Conservation (phyloP, 2,113 vertebrate species). For the Hypanus sabinus region DNA sequence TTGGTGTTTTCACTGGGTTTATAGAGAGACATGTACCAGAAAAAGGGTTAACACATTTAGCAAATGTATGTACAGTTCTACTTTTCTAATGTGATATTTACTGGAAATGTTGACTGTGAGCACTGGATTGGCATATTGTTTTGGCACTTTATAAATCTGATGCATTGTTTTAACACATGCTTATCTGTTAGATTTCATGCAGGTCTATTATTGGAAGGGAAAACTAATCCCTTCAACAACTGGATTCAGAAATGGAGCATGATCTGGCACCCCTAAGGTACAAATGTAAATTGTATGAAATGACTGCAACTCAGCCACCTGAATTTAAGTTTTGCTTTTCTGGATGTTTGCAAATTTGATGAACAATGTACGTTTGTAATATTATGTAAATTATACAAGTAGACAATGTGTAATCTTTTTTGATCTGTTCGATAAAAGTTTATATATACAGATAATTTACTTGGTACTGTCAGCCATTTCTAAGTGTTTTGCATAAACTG, state of each 20-base stretch:
- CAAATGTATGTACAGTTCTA: background rate
- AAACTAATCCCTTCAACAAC: background rate
- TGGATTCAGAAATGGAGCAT: background rate
- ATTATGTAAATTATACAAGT: background rate
- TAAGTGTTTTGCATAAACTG: background rate
- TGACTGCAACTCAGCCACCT: background rate
- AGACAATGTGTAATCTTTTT: background rate
- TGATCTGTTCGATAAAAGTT: conserved; percentile 1
- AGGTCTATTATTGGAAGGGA: background rate
- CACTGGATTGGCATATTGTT: background rate
- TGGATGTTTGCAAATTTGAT: background rate
- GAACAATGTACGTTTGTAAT: background rate
- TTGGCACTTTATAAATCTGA: background rate
- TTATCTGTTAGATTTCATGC: conserved; percentile 21
- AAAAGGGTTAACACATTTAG: background rate
- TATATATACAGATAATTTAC: background rate
- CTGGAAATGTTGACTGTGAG: background rate
- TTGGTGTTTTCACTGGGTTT: background rate
- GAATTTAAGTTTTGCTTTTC: background rate
- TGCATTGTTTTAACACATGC: background rate
- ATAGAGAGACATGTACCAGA: background rate
- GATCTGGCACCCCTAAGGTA: background rate
- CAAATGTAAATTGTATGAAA: background rate
- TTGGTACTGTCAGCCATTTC: background rate
- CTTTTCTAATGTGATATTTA: background rate